Evolutionary conservation across 2,888 invertebrate species (phyloP), one percentile per base, ranked within the genome.

Genomic region (Caenorhabditis afra): DNA sequence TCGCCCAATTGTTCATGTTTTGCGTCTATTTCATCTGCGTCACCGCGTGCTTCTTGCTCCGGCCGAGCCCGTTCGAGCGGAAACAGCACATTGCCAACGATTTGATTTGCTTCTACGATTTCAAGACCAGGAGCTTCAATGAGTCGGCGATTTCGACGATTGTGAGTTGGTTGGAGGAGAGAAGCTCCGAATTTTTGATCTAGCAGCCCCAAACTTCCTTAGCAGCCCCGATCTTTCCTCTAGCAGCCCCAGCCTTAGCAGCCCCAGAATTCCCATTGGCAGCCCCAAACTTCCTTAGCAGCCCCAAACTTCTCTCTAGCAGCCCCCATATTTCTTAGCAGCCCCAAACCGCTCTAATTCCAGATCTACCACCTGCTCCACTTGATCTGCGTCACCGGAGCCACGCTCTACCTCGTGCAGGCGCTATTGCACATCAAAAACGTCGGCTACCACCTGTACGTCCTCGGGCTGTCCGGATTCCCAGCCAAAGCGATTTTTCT

Each of bases 401-500:
- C 96, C 0, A 92, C 95, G 59, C 92, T 94, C 7, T 88, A 88
- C 68, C 76, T 88, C 1, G 61, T 88, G 20, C 88, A 88, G 78
- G 85, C 85, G 66, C 68, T 73, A 10, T 68, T 76, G n/a, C 87
- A 88, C 58, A 87, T 88, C 0, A 93, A 94, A 83, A 97, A 97
- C 91, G 93, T 97, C 35, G 97, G 97, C 0, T 93, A 94, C 79
- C 94, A 95, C 88, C 96, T 97, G 94, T 98, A 97, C 91, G 93
- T 96, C 79, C 95, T 96, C 90, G 97, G 97, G 91, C 92, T 97
- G 91, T 94, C 94, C 93, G 95, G 95, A 0, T 95, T 95, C 10
- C 96, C 96, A 0, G 94, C 94, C 2, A 93, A 97, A 85, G 95
- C 96, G 0, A 95, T 97, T 94, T 97, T 98, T 91, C 92, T 97